Percentiles rank a stretch among this genome's conserved stretches.
Conservation (phyloP, 2,113 vertebrate genomes). For the Montifringilla adamsi region DNA sequence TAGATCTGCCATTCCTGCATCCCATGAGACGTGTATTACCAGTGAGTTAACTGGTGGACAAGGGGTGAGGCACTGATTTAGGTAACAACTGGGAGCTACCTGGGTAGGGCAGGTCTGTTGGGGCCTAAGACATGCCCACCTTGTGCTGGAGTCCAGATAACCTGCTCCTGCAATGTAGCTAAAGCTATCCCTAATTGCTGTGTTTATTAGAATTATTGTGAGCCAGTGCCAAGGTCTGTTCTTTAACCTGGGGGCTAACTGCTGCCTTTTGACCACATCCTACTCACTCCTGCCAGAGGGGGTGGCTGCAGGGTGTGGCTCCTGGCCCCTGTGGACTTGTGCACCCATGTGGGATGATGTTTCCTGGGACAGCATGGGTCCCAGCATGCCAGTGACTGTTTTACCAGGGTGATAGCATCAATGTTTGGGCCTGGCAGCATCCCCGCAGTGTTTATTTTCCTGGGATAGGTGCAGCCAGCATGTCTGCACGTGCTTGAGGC, state of each 20-base stretch:
- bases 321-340: neutral
- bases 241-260: neutral
- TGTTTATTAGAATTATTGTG: neutral
- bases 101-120: neutral
- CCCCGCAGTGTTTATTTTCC: neutral
- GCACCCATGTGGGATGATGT: neutral
- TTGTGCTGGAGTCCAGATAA: neutral
- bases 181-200: neutral
- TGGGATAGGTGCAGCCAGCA: neutral
- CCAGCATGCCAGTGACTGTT: neutral
- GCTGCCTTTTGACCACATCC: neutral
- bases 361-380: neutral
- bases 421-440: neutral
- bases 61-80: neutral
- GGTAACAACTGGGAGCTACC: neutral
- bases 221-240: neutral
- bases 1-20: neutral
- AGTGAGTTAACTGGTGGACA: neutral
- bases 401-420: neutral
- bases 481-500: neutral
- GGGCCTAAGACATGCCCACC: neutral
- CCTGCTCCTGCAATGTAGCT: neutral
- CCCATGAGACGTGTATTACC: rapidly evolving
- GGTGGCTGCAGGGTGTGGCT: neutral
- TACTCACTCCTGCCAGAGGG: neutral